phyloP scores from a whole-genome alignment of 1,140 invertebrate genomes.

The Ostrea denselamellosa region DNA sequence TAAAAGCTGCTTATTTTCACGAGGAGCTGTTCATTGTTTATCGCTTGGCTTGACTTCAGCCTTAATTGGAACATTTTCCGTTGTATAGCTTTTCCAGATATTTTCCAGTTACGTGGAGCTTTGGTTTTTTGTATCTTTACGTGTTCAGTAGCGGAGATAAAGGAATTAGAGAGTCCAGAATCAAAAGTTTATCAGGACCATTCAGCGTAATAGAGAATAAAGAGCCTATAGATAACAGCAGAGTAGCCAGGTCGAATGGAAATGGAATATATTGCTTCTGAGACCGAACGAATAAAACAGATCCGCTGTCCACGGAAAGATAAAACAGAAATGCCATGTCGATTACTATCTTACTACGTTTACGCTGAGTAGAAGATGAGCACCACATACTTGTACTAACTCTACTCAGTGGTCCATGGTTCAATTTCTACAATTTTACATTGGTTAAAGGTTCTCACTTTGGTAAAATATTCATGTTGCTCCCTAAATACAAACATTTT shows the following conservation, averaged over 20 bases:
- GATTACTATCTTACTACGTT: background rate
- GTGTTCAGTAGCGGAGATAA: slow-evolving; percentile 31
- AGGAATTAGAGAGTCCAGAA: background rate
- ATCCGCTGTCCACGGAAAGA: background rate
- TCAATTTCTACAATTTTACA: too few species aligned
- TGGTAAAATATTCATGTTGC: too few species aligned
- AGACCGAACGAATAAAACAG: background rate
- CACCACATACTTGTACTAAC: background rate
- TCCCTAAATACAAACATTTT: too few species aligned
- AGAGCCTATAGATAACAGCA: background rate
- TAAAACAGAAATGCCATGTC: background rate
- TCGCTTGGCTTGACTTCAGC: slow-evolving; percentile 12
- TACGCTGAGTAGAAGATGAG: background rate
- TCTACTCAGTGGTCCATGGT: too few species aligned
- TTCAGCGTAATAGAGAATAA: slow-evolving; percentile 35
- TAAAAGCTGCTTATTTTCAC: slow-evolving; percentile 37
- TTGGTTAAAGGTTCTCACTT: too few species aligned
- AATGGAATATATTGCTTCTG: slow-evolving; percentile 8
- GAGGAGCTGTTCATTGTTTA: slow-evolving; percentile 28
- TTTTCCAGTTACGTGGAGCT: slow-evolving; percentile 19
- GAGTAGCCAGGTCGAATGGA: background rate
- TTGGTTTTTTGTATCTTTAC: slow-evolving; percentile 24
- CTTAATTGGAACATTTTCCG: slow-evolving; percentile 28
- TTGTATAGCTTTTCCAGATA: slow-evolving; percentile 29
- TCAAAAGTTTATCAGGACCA: slow-evolving; percentile 26